Base-by-base conservation (phyloP, 2,888 invertebrate genomes). In the Dromius quadrimaculatus region DNA sequence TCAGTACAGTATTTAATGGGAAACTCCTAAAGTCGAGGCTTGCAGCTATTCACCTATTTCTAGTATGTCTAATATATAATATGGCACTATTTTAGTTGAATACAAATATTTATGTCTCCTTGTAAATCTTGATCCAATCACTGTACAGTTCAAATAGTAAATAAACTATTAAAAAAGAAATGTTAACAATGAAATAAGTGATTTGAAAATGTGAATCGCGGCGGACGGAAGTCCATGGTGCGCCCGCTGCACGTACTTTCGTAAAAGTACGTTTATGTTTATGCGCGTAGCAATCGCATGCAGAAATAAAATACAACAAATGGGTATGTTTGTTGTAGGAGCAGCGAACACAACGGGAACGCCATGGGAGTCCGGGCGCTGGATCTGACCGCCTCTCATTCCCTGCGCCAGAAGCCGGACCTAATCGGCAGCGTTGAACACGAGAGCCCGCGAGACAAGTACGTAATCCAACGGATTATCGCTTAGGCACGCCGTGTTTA, bases 341-440 rank as follows among this genome's bases (percentile, higher is more conserved):
- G 74, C 75, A 75, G 74, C 74, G 76, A 75, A 73, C 74, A 75
- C 74, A 77, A 77, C 74, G 77, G 77, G 63, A 77, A 77, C 73
- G 74, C 77, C 72, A 75, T 77, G 76, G 73, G 70, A 62, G 75
- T 74, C 74, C 74, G 64, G 65, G 74, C 74, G 43, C 47, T 70
- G 70, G 70, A 70, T 38, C 62, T 70, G 76, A 76, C 73, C 73
- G 66, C 73, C 73, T 73, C 70, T 57, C 75, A 57, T 69, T 74
- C 70, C 54, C 75, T 65, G 71, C 75, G 74, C 8, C 70, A 45
- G 32, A 70, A 70, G 50, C 70, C 70, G 70, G 70, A 70, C 43
- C 70, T 70, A 50, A 61, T 70, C 62, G 70, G 70, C 47, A 70
- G 61, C 50, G 70, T 70, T 47, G 70, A 70, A 38, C 59, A 59